phyloP scores from a whole-genome alignment of 1,140 invertebrate genomes.

The Colletes gigas region DNA sequence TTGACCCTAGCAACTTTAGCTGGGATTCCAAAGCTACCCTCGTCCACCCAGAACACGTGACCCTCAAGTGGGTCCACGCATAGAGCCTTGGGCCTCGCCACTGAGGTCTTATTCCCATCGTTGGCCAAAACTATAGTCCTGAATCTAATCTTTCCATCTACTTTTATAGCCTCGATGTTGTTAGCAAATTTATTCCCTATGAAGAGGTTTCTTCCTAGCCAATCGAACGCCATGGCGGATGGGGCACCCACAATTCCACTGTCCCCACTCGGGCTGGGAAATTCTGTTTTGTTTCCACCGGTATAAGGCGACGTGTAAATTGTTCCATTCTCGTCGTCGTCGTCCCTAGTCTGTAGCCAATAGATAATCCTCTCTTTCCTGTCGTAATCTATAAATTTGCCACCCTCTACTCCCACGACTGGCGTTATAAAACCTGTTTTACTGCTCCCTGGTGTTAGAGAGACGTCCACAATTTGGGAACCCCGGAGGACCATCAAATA shows the following conservation, averaged over 20 bases:
- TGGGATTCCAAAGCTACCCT: slow-evolving; percentile 94
- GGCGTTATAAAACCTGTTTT: slow-evolving; percentile 91
- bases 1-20: slow-evolving; percentile 95
- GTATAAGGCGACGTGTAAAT: slow-evolving; percentile 92
- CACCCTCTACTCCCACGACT: slow-evolving; percentile 94
- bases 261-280: slow-evolving; percentile 86
- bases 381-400: slow-evolving; percentile 95
- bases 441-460: slow-evolving; percentile 87
- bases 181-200: slow-evolving; percentile 95
- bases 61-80: slow-evolving; percentile 95
- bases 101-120: slow-evolving; percentile 92
- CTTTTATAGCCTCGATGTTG: slow-evolving; percentile 95
- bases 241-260: slow-evolving; percentile 94
- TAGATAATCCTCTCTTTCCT: slow-evolving; percentile 90
- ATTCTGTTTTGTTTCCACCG: slow-evolving; percentile 93
- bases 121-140: slow-evolving; percentile 95
- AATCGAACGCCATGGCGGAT: slow-evolving; percentile 96
- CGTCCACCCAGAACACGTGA: slow-evolving; percentile 94
- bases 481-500: slow-evolving; percentile 96
- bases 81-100: slow-evolving; percentile 93
- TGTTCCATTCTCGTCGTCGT: slow-evolving; percentile 89
- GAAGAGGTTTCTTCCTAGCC: slow-evolving; percentile 97
- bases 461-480: slow-evolving; percentile 92
- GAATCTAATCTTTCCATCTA: slow-evolving; percentile 91
- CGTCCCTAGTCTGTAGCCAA: slow-evolving; percentile 90